A percentile compares a stretch with the other conserved stretches of the same genome.
Evolutionary conservation across 2,797 vertebrate species (phyloP).

Genomic region (Acanthurus leucopareius): DNA sequence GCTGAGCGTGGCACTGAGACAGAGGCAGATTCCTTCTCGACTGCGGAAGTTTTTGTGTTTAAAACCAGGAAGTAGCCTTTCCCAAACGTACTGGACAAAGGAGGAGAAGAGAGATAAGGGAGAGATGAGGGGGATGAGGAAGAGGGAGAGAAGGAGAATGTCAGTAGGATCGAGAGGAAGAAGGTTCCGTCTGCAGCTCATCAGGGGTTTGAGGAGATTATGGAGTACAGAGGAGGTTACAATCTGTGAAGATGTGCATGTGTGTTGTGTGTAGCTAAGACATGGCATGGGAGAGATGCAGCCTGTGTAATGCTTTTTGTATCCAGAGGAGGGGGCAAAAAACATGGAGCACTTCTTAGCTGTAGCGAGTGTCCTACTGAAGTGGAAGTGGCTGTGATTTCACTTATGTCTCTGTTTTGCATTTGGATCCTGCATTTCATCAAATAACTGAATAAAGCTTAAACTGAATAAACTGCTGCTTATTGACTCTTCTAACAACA

Average conservation of each 20-base stretch:
- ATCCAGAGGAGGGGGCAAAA: constrained; percentile 70
- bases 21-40: constrained; percentile 95
- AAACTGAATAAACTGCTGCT: background rate
- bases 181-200: constrained; percentile 1
- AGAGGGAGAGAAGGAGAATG: background rate
- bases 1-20: constrained; percentile 93
- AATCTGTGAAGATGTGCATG: constrained; percentile 32
- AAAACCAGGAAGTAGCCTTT: constrained; percentile 92
- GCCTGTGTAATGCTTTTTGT: constrained; percentile 14
- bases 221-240: constrained; percentile 14
- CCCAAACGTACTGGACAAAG: constrained; percentile 91
- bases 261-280: constrained; percentile 15
- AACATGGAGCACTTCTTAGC: background rate
- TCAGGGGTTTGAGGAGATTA: constrained; percentile 51
- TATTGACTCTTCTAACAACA: background rate
- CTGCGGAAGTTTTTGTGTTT: constrained; percentile 99
- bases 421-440: background rate
- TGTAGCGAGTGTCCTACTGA: constrained; percentile 12
- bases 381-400: constrained; percentile 34
- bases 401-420: background rate
- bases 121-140: constrained; percentile 5
- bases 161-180: background rate
- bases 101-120: constrained; percentile 20
- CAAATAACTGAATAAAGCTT: constrained; percentile 7
- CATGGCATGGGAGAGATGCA: constrained; percentile 12